These are phyloP conservation scores for Peribatodes rhomboidaria DNA, from an alignment of 2,888 invertebrate species.

Conservation along the genomic window DNA sequence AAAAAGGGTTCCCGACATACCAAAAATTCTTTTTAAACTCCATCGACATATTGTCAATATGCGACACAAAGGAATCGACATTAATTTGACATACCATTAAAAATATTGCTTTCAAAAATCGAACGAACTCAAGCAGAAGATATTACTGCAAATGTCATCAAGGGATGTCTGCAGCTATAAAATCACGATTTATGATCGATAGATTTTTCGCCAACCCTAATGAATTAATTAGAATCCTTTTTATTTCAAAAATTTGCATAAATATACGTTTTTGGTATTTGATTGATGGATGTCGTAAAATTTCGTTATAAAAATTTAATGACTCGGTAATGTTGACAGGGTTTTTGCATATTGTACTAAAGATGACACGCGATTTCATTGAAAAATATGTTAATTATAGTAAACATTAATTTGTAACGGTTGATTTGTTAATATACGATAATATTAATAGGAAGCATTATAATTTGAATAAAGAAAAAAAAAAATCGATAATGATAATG, in stretches of 20 bases:
- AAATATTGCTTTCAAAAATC: slow-evolving; percentile 81
- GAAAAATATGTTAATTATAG: slow-evolving; percentile 78
- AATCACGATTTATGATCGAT: slow-evolving; percentile 73
- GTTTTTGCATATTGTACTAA: slow-evolving; percentile 63
- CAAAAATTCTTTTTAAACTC: slow-evolving; percentile 66
- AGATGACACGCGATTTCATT: slow-evolving; percentile 80
- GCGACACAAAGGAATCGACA: slow-evolving; percentile 77
- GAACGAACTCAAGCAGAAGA: slow-evolving; percentile 76
- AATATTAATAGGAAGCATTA: slow-evolving; percentile 78
- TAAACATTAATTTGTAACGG: slow-evolving; percentile 86
- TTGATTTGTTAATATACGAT: slow-evolving; percentile 81
- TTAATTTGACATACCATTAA: slow-evolving; percentile 86
- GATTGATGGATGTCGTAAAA: slow-evolving; percentile 82
- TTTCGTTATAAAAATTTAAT: slow-evolving; percentile 66
- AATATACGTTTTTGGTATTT: slow-evolving; percentile 60
- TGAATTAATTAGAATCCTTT: slow-evolving; percentile 72
- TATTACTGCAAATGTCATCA: slow-evolving; percentile 69
- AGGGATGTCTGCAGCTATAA: slow-evolving; percentile 61
- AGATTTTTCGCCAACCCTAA: slow-evolving; percentile 60
- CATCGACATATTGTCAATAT: slow-evolving; percentile 84
- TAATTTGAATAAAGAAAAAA: slow-evolving; percentile 60
- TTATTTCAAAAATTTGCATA: slow-evolving; percentile 71
- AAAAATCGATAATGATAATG: slow-evolving; percentile 59
- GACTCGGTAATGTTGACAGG: slow-evolving; percentile 65
- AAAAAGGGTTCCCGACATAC: slow-evolving; percentile 70